Conservation (phyloP, 2,888 invertebrate species). For the Cephus spinipes region DNA sequence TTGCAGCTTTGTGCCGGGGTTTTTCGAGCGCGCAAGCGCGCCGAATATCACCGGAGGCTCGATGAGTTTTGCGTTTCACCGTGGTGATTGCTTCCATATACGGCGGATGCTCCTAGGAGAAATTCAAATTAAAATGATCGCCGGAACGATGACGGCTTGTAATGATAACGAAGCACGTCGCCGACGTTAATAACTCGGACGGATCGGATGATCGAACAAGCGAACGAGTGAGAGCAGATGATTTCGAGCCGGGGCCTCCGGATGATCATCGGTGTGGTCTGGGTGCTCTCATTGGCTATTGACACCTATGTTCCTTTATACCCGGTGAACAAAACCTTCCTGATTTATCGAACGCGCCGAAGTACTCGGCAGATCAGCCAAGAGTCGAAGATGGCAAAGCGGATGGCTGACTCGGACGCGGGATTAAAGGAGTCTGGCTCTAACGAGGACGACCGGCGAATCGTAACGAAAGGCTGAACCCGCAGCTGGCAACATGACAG, state of each 20-base stretch:
- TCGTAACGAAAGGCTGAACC: not conserved
- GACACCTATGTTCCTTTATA: not conserved
- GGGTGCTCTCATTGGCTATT: not conserved
- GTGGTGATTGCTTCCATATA: conserved; percentile 49
- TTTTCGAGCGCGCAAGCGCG: not conserved
- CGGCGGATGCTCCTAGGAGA: conserved; percentile 34
- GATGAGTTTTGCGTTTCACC: conserved; percentile 16
- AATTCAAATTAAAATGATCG: conserved; percentile 43
- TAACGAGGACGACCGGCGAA: not conserved
- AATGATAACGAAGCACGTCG: conserved; percentile 43
- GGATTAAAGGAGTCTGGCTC: not conserved
- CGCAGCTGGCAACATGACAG: conserved; percentile 4
- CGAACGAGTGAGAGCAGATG: not conserved
- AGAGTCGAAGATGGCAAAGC: not conserved
- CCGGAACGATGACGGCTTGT: conserved; percentile 25
- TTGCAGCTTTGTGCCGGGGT: not conserved
- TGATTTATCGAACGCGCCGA: not conserved
- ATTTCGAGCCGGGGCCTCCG: not conserved
- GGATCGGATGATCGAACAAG: conserved; percentile 26
- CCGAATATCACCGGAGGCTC: conserved; percentile 1
- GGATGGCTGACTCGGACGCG: not conserved
- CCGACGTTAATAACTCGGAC: conserved; percentile 42
- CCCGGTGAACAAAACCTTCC: not conserved
- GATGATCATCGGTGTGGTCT: not conserved
- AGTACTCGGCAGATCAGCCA: not conserved